These are phyloP conservation scores for Zaprionus gabonicus DNA, from an alignment of 1,140 invertebrate species.

Conservation along the genomic window DNA sequence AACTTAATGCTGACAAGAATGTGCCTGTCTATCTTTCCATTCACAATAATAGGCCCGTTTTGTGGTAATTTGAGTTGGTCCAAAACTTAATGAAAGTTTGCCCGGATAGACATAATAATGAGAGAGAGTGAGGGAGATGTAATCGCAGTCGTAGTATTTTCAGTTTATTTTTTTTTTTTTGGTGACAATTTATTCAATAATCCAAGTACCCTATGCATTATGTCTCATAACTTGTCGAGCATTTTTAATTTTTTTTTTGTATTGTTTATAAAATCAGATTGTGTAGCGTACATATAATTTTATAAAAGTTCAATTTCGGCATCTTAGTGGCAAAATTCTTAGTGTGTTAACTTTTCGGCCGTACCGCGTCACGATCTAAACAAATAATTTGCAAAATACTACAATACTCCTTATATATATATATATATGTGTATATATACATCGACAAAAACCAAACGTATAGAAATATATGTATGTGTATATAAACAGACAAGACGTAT, in stretches of 20 bases:
- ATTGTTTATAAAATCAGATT: constrained; percentile 76
- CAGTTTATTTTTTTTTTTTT: not conserved
- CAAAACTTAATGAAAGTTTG: constrained; percentile 19
- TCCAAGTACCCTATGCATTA: constrained; percentile 31
- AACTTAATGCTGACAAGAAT: constrained; percentile 56
- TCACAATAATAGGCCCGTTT: constrained; percentile 19
- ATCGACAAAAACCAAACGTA: not conserved
- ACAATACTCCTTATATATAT: constrained; percentile 13
- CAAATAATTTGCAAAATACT: constrained; percentile 37
- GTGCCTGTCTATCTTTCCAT: constrained; percentile 10
- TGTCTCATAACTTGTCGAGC: constrained; percentile 40
- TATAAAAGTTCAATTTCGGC: constrained; percentile 77
- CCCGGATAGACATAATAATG: constrained; percentile 6
- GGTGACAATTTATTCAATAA: not conserved
- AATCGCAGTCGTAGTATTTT: not conserved
- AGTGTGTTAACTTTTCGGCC: constrained; percentile 74
- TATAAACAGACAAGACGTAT: constrained; percentile 18
- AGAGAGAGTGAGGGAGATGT: not conserved
- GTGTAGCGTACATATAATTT: constrained; percentile 77
- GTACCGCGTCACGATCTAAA: constrained; percentile 64
- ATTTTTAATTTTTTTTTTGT: constrained; percentile 52
- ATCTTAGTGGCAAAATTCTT: constrained; percentile 75
- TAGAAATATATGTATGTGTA: not conserved
- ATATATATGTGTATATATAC: constrained; percentile 26
- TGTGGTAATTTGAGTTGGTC: constrained; percentile 18